Base-by-base conservation (phyloP, 2,888 invertebrate genomes). In the Drosophila kambysellisi region DNA sequence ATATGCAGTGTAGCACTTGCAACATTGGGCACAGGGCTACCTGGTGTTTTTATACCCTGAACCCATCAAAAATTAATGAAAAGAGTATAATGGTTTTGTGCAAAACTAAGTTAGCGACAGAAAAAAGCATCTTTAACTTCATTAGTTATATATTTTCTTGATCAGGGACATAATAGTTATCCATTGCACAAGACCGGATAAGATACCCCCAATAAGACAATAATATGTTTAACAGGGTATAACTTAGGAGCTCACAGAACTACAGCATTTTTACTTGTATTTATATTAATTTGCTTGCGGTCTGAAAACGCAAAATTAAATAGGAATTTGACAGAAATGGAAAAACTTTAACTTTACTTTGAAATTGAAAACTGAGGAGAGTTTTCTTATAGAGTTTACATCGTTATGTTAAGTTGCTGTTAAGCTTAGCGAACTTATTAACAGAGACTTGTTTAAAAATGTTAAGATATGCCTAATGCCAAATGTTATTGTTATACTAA, bases 11-110 rank as follows among this genome's bases (percentile, higher is more conserved):
- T 30, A 62, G 62, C 76, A 66, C 69, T 84, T 88, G 73, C 87
- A 62, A 89, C 84, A 82, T 88, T 88, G 80, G 70, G 88, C 51
- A 72, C 86, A 88, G 78, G 85, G 89, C 78, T 64, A 53, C 52
- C 43, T 60, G 41, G 48, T 37, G 48, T 57, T 46, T 46, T 46
- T 25, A 25, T 46, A 15, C 46, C 8, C 46, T 46, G 15, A 46
- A 46, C 25, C 15, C 25, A 15, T 25, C 2, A 46, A 7, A 46
- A 46, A 46, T 2, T 1, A 15, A 15, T 4, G 8, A 25, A 4
- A 25, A 25, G 25, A 25, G 46, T 46, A 25, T 15, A 25, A 25
- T 46, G 25, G 15, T 15, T 46, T 25, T 25, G 46, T 8, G 25
- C 15, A 15, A 46, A 15, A 25, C 46, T 8, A 15, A 15, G 46